These are phyloP conservation scores for Brachyptera risi DNA, from an alignment of 2,888 invertebrate genomes.

Conservation along the genomic window DNA sequence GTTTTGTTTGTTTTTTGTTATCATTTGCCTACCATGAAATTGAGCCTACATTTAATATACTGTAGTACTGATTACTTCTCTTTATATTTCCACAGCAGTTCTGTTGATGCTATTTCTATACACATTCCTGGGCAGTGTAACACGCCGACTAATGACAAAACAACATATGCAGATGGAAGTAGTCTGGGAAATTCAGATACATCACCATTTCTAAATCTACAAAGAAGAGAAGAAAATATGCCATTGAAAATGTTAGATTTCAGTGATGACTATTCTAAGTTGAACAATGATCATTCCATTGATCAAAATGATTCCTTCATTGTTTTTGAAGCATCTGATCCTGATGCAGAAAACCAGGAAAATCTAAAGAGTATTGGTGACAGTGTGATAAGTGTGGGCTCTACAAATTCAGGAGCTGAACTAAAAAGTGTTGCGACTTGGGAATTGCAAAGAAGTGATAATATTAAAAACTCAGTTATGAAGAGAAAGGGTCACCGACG, in stretches of 20 bases:
- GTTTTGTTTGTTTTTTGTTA: no score
- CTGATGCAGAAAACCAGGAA: constrained; percentile 30
- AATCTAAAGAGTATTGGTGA: constrained; percentile 7
- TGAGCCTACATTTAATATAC: no score
- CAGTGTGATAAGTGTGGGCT: neutral
- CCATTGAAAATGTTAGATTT: neutral
- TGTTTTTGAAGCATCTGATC: constrained; percentile 46
- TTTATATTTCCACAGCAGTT: no score
- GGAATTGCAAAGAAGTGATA: neutral
- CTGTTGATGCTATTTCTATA: neutral
- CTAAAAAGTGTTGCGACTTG: neutral
- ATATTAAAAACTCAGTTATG: neutral
- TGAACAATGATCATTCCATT: neutral
- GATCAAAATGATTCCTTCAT: constrained; percentile 47
- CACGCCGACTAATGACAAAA: neutral
- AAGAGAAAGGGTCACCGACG: neutral
- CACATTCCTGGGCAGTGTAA: neutral
- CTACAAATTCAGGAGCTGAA: constrained; percentile 12
- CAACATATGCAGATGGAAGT: no score
- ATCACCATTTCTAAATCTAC: neutral
- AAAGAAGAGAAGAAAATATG: neutral
- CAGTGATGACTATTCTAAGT: neutral
- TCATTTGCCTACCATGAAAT: no score
- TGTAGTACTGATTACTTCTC: no score
- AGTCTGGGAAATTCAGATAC: no score